phyloP scores from a whole-genome alignment of 2,797 vertebrate species.

The Semotilus atromaculatus region DNA sequence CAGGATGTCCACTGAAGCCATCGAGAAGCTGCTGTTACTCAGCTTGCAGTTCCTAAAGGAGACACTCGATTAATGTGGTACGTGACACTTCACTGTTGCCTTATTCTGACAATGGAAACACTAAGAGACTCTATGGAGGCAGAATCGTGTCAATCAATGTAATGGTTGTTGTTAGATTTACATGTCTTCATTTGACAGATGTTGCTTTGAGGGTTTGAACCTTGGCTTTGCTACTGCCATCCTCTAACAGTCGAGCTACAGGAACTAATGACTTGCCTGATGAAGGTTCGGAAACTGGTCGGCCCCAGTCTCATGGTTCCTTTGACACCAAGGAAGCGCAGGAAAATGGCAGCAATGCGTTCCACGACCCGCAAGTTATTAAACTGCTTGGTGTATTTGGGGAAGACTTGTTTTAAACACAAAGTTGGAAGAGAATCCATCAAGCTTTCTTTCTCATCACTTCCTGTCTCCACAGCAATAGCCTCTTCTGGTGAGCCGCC shows the following conservation, averaged over 20 bases:
- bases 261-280: constrained; percentile 75
- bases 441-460: constrained; percentile 40
- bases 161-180: neutral
- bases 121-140: neutral
- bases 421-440: constrained; percentile 79
- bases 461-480: constrained; percentile 56
- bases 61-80: constrained; percentile 2
- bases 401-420: constrained; percentile 95
- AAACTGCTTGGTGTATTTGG: constrained; percentile 94
- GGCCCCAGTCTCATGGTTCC: constrained; percentile 92
- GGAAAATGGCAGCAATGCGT: constrained; percentile 87
- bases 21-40: constrained; percentile 88
- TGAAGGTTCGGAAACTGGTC: constrained; percentile 92
- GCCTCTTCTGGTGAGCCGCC: constrained; percentile 64
- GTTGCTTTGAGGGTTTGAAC: neutral
- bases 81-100: neutral
- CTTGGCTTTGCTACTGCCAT: neutral
- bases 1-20: constrained; percentile 95
- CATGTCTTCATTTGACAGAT: neutral
- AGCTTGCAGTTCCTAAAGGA: constrained; percentile 83
- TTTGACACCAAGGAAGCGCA: constrained; percentile 94
- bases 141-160: neutral
- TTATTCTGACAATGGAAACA: neutral
- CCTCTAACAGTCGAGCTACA: neutral
- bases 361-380: constrained; percentile 89